Conservation (phyloP, 2,888 invertebrate species). For the Epirrhoe alternata region DNA sequence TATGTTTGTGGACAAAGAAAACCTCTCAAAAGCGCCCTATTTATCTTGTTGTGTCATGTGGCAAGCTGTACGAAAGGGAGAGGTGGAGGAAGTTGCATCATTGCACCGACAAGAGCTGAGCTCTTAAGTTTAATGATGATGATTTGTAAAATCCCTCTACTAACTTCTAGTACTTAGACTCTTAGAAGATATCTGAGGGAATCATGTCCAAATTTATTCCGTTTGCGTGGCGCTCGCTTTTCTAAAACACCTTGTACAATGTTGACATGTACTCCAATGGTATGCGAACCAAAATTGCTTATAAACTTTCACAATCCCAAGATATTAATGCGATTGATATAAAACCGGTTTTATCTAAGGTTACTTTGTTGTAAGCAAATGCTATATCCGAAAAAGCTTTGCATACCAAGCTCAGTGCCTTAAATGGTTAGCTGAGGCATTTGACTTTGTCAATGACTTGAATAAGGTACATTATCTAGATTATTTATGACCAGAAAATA, state of each 20-base stretch:
- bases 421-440: slow-evolving; percentile 3
- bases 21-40: slow-evolving; percentile 4
- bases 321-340: slow-evolving; percentile 23
- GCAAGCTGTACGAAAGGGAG: background rate
- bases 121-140: too few relatives aligned
- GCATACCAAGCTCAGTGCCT: slow-evolving; percentile 3
- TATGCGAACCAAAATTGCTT: slow-evolving; percentile 24
- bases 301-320: slow-evolving; percentile 36
- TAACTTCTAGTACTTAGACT: too few relatives aligned
- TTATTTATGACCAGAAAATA: background rate
- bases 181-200: too few relatives aligned
- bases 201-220: too few relatives aligned
- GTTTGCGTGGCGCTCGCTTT: too few relatives aligned
- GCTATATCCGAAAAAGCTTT: slow-evolving; percentile 17
- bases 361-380: slow-evolving; percentile 20
- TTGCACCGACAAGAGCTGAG: too few relatives aligned
- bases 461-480: background rate
- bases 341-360: slow-evolving; percentile 19
- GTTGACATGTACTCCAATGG: slow-evolving; percentile 25
- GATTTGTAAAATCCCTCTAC: too few relatives aligned
- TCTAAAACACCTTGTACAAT: background rate
- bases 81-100: too few relatives aligned
- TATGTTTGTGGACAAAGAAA: background rate
- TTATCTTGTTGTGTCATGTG: background rate
- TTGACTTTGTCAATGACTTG: slow-evolving; percentile 3